Evolutionary conservation across 30 jellyfish, hydroid and myxozoan species (phyloP), one percentile per base, ranked within the genome.

Genomic region (Catostylus mosaicus): DNA sequence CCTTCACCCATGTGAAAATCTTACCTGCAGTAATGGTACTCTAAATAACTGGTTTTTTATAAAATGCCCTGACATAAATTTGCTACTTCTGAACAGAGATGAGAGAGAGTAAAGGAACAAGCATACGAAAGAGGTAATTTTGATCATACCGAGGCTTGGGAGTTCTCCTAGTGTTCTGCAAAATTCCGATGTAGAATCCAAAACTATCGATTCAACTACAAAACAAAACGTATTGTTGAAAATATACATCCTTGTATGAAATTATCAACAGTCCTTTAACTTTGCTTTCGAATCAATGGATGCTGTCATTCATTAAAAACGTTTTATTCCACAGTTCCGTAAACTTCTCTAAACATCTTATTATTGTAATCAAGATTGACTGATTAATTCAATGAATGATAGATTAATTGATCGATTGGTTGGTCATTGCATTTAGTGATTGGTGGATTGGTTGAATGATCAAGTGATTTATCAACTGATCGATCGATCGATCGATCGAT

Each of bases 171-270:
- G 84, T 0, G 99, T 78, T 77, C 99, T 62, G 85, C 99, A 94
- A 84, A 94, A 94, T 66, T 94, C 99, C 12, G 99, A 94, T 20
- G 99, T 94, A 20, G 99, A 94, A 80, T 94, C 99, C 65, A 94
- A 62, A 38, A 94, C 91, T 33, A 94, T 94, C 19, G 93, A 38
- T 9, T 96, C 99, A 89, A 65, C 69, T 80, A 34, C 12, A 50
- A 32, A 20, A 16, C 18, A 38, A 12, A 30, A 64, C 3, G 10
- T 14, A 3, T 14, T 6, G 9, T 24, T 12, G 33, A 5, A 7
- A 14, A 40, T 40, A 5, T 14, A 40, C 54, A n/a, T n/a, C n/a
- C n/a, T 9, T 9, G 20, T 46, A 9, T 9, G 20, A 9, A 11
- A 46, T 9, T 46, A 46, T 11, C n/a, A n/a, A n/a, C n/a, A n/a